These are phyloP conservation scores for Caenorhabditis panamensis DNA, from an alignment of 2,888 invertebrate genomes.

Conservation along the genomic window DNA sequence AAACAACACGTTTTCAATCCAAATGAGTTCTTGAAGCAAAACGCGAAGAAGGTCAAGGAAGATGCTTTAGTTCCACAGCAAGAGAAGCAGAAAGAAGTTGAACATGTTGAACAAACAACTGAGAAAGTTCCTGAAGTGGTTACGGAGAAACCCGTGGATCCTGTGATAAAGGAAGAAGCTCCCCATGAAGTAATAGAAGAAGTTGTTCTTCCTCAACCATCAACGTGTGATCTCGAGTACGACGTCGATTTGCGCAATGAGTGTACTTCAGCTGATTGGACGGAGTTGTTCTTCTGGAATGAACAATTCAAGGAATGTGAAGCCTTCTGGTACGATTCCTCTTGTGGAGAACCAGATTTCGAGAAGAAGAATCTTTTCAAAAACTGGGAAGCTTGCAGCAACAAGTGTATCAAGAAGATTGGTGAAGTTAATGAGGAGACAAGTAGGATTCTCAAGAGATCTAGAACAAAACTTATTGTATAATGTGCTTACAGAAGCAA, in stretches of 20 bases:
- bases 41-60: conserved; percentile 13
- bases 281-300: conserved; percentile 64
- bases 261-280: conserved; percentile 61
- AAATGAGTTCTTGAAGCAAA: conserved; percentile 35
- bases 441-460: not conserved
- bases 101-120: not conserved
- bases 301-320: conserved; percentile 67
- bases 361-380: conserved; percentile 62
- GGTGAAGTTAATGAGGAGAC: not conserved
- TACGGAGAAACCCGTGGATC: not conserved
- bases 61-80: not conserved
- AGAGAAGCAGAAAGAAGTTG: conserved; percentile 13
- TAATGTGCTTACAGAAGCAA: conserved; percentile 8
- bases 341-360: conserved; percentile 63
- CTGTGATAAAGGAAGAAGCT: conserved; percentile 19
- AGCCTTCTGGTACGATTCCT: conserved; percentile 77
- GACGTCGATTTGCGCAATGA: conserved; percentile 58
- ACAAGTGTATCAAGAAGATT: conserved; percentile 43
- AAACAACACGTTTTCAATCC: conserved; percentile 32
- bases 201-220: conserved; percentile 9
- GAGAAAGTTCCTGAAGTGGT: not conserved
- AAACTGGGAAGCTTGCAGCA: conserved; percentile 50
- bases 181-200: no score
- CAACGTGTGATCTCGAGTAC: conserved; percentile 47
- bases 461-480: not conserved